phyloP scores from a whole-genome alignment of 1,140 invertebrate genomes.

The Philaenus spumarius region DNA sequence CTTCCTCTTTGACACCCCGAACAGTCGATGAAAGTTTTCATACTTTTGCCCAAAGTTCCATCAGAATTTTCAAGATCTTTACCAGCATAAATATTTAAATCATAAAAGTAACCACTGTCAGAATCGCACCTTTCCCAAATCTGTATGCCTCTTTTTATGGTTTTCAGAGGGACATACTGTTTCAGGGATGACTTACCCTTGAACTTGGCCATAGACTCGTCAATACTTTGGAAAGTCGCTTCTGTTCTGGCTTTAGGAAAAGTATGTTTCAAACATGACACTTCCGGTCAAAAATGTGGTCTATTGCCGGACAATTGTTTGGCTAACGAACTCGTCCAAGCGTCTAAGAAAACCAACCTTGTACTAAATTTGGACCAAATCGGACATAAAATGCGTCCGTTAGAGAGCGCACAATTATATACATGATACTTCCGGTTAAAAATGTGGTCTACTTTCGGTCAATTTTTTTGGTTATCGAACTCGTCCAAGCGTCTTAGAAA shows the following conservation, averaged over 20 bases:
- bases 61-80: constrained; percentile 20
- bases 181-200: constrained; percentile 29
- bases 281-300: too few relatives aligned
- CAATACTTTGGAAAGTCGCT: constrained; percentile 17
- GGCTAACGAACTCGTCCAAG: too few relatives aligned
- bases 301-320: too few relatives aligned
- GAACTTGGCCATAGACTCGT: constrained; percentile 29
- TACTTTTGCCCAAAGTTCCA: constrained; percentile 28
- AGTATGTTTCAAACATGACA: constrained; percentile 14
- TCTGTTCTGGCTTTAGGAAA: constrained; percentile 14
- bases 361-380: too few relatives aligned
- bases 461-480: too few relatives aligned
- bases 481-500: too few relatives aligned
- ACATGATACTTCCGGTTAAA: too few relatives aligned
- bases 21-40: constrained; percentile 21
- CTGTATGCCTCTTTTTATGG: constrained; percentile 35
- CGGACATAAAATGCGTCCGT: too few relatives aligned
- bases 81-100: constrained; percentile 29
- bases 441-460: too few relatives aligned
- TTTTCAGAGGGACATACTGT: constrained; percentile 35
- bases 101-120: constrained; percentile 28
- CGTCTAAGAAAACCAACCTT: too few relatives aligned
- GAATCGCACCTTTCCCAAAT: constrained; percentile 31
- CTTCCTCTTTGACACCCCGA: constrained; percentile 1
- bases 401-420: too few relatives aligned